Evolutionary conservation across 1,140 invertebrate species (phyloP), one percentile per base, ranked within the genome.

Genomic region (Bombus picipes): DNA sequence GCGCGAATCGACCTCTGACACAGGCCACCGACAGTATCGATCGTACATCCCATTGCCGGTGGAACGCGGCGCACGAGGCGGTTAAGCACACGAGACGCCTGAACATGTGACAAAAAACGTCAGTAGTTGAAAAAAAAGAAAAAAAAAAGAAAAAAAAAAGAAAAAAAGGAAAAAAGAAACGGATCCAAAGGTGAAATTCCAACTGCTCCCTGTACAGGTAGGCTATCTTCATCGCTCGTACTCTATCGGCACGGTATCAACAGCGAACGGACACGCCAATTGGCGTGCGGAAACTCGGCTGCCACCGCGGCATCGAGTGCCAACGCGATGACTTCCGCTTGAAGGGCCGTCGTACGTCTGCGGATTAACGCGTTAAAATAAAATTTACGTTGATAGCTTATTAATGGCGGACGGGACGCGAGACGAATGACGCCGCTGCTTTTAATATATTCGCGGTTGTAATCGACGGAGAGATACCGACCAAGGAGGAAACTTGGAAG

Each of bases 301-400:
- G 65, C 22, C 32, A 34, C 39, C 34, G 66, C 25, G 34, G 71
- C 4, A 53, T n/a, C 80, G 53, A 73, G 65, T 70, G 34, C 25
- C 65, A 43, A 34, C 81, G 81, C 74, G 74, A 68, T 41, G 57
- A 83, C 74, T 83, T 83, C 82, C 82, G 73, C 59, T 80, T 37
- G 32, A 62, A 73, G 12, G 65, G 43, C 32, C 74, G 47, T 10
- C 81, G 74, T 77, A 41, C 43, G 62, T 78, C 75, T 32, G 65
- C 74, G 82, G 82, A 83, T 83, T 83, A 83, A 83, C 82, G 81
- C 81, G 82, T 83, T 83, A 78, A 83, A 83, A 71, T 15, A 68
- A 71, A 76, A 83, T 83, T 83, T 83, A 83, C 82, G 82, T 70
- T 78, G 74, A 83, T 83, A 77, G 82, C 65, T 77, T 68, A 77